Evolutionary conservation across 92 coral and sea anemone genomes (phyloP), one percentile per base, ranked within the genome.

Genomic region (Epizoanthus rinbou): DNA sequence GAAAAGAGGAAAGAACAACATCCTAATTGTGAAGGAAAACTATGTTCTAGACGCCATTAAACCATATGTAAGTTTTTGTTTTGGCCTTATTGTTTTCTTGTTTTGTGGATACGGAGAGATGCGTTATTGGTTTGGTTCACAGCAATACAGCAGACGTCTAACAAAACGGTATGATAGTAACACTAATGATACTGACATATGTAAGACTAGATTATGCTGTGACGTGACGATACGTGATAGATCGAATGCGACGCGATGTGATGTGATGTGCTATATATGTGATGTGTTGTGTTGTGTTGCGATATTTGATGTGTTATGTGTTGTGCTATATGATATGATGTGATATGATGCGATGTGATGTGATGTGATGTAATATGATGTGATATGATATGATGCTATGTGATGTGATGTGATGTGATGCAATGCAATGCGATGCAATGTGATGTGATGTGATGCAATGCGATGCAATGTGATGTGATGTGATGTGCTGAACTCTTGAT

Each of bases 21-120:
- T 80, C 80, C 86, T 94, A 64, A 89, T 93, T 16, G 93, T 95
- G 56, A 95, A 93, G 82, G 96, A 93, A 76, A 95, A 95, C 84
- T 92, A 93, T 84, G 84, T 95, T 70, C 89, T 85, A 0, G 92
- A 85, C 62, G 89, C 87, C 85, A 90, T 91, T 17, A 88, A 92
- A 23, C 93, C 94, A 45, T 86, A 89, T 57, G 98, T 95, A 89
- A 90, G 95, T 88, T 57, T 57, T 35, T 64, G 69, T 28, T 10
- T 17, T 64, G 17, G 33, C 33, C 25, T 10, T 64, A 64, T 63
- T 21, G 69, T 10, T 1, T 47, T 47, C 7, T 47, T 47, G 53
- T 47, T 3, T 1, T 6, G 64, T 52, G 24, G 63, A 25, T 31
- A 66, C 18, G 72, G 7, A 10, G 41, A 17, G 15, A 68, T 10